phyloP scores from a whole-genome alignment of 2,113 vertebrate species.

The Halcyon senegalensis region DNA sequence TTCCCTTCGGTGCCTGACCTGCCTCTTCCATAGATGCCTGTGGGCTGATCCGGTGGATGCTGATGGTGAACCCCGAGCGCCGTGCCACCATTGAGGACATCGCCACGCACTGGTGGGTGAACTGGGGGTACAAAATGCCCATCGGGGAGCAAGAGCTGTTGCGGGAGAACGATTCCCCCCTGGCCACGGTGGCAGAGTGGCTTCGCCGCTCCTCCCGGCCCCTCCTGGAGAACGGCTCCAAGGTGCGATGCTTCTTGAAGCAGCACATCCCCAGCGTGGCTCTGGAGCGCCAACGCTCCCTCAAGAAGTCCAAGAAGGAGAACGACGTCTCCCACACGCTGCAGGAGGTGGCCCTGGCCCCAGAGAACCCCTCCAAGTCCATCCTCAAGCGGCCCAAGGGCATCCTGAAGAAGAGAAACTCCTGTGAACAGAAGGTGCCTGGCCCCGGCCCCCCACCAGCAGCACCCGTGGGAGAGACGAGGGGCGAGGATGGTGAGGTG shows the following conservation, averaged over 20 bases:
- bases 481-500: neutral
- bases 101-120: slow-evolving; percentile 96
- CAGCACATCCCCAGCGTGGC: slow-evolving; percentile 71
- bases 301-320: slow-evolving; percentile 93
- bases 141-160: slow-evolving; percentile 76
- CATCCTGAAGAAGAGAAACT: slow-evolving; percentile 88
- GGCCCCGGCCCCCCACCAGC: rapidly evolving
- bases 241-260: slow-evolving; percentile 89
- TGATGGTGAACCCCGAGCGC: slow-evolving; percentile 96
- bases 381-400: slow-evolving; percentile 85
- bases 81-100: slow-evolving; percentile 95
- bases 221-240: slow-evolving; percentile 90
- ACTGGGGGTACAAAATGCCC: slow-evolving; percentile 89
- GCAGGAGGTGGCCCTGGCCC: slow-evolving; percentile 63
- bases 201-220: slow-evolving; percentile 90
- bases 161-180: slow-evolving; percentile 60
- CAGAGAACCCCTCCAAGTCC: slow-evolving; percentile 55
- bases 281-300: slow-evolving; percentile 88
- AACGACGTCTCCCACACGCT: slow-evolving; percentile 84
- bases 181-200: slow-evolving; percentile 86
- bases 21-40: slow-evolving; percentile 85
- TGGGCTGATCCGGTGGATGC: slow-evolving; percentile 96
- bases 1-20: neutral
- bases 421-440: slow-evolving; percentile 73
- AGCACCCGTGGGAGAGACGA: neutral